phyloP scores from a whole-genome alignment of 1,140 invertebrate species.

The Drosophila truncata region DNA sequence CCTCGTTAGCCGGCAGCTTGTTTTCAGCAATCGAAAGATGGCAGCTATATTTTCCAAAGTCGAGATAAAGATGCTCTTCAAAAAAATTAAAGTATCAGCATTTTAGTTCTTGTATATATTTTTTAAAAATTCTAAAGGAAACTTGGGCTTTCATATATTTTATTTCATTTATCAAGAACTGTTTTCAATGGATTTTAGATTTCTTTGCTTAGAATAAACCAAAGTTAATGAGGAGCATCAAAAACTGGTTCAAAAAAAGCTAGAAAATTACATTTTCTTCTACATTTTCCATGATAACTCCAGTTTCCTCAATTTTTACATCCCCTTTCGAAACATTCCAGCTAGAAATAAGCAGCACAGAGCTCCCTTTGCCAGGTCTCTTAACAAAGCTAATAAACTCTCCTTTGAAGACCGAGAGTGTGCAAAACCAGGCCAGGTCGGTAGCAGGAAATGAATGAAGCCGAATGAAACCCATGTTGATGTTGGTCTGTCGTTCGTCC shows the following conservation, averaged over 20 bases:
- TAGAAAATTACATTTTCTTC: too few relatives aligned
- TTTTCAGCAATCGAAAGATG: conserved; percentile 55
- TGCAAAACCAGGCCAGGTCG: conserved; percentile 19
- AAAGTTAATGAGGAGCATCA: neutral
- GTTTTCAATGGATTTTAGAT: neutral
- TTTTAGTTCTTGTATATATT: too few relatives aligned
- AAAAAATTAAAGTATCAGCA: too few relatives aligned
- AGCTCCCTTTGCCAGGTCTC: conserved; percentile 2
- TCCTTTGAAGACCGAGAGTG: conserved; percentile 7
- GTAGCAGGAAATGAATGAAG: conserved; percentile 49
- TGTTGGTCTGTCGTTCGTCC: conserved; percentile 39
- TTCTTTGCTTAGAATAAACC: neutral
- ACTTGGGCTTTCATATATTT: neutral
- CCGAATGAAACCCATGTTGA: conserved; percentile 71
- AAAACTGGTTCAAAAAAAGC: too few relatives aligned
- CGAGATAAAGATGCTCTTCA: conserved; percentile 53
- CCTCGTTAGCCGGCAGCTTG: conserved; percentile 74
- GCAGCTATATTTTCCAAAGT: conserved; percentile 21
- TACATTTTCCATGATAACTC: neutral
- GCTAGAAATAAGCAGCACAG: neutral
- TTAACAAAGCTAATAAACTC: conserved; percentile 30
- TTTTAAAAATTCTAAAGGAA: neutral
- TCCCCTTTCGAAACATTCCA: too few relatives aligned
- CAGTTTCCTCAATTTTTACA: neutral
- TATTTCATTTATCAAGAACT: too few relatives aligned